Evolutionary conservation across 2,113 vertebrate genomes (phyloP).

Genomic region (Xiphophorus couchianus): DNA sequence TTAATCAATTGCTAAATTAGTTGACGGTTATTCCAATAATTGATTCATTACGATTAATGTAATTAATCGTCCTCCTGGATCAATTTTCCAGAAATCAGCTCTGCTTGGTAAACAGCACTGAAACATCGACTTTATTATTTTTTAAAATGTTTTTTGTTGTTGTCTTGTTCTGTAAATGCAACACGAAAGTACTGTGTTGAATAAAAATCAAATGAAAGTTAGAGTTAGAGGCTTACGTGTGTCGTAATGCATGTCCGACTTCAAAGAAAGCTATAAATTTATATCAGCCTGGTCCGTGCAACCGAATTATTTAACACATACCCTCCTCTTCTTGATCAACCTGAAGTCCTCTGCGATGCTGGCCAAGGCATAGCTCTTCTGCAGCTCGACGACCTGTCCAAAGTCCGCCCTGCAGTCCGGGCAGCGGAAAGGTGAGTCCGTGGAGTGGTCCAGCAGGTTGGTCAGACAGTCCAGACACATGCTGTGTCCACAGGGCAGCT

Average conservation of each 20-base stretch:
- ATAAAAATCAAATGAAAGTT: too few relatives aligned
- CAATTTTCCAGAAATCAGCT: too few relatives aligned
- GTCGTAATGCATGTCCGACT: not conserved
- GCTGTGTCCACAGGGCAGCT: constrained; percentile 75
- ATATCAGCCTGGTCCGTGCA: not conserved
- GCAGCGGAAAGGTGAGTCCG: constrained; percentile 48
- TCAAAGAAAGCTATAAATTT: not conserved
- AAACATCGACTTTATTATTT: too few relatives aligned
- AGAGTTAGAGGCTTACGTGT: too few relatives aligned
- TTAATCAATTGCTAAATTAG: too few relatives aligned
- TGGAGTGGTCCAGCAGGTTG: constrained; percentile 38
- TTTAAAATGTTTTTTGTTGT: too few relatives aligned
- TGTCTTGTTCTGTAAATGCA: not conserved
- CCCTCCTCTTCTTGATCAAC: constrained; percentile 34
- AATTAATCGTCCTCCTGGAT: too few relatives aligned
- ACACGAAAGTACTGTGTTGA: not conserved
- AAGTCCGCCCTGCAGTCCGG: constrained; percentile 62
- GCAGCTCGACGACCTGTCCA: constrained; percentile 7
- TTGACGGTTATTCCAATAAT: too few relatives aligned
- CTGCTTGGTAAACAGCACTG: too few relatives aligned
- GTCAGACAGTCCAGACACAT: constrained; percentile 67
- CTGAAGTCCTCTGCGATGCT: constrained; percentile 65
- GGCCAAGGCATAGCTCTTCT: constrained; percentile 64
- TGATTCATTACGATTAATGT: too few relatives aligned
- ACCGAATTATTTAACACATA: not conserved